These are phyloP conservation scores for Heptranchias perlo DNA, from an alignment of 2,113 vertebrate species.

Conservation along the genomic window DNA sequence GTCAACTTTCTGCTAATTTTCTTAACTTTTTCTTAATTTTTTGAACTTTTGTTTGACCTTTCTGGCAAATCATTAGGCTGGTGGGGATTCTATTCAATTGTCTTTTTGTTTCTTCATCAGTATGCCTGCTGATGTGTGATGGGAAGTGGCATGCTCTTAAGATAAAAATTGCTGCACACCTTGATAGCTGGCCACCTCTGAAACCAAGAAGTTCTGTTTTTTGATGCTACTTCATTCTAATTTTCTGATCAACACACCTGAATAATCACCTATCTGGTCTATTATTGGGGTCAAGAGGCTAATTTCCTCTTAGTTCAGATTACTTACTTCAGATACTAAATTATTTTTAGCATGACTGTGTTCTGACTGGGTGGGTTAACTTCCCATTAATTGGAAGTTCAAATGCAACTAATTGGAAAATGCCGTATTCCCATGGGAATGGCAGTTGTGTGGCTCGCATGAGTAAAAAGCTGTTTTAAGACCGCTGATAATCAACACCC, in stretches of 20 bases:
- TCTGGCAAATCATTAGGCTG: not conserved
- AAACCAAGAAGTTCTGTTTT: not conserved
- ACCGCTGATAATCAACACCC: not conserved
- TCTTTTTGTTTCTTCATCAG: not conserved
- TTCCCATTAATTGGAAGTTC: not conserved
- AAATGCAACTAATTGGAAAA: not conserved
- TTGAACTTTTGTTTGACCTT: not conserved
- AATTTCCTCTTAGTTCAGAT: not conserved
- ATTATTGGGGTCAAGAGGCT: not conserved
- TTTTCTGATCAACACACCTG: not conserved
- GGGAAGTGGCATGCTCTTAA: not conserved
- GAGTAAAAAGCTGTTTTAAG: too few relatives aligned
- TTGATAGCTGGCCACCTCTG: not conserved
- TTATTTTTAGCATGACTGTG: not conserved
- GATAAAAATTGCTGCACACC: not conserved
- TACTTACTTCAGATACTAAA: not conserved
- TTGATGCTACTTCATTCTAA: not conserved
- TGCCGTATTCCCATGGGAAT: not conserved
- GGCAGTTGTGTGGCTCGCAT: not conserved
- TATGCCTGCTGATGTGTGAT: not conserved
- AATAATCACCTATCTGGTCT: not conserved
- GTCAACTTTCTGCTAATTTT: not conserved
- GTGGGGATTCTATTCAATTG: not conserved
- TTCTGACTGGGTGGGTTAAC: not conserved
- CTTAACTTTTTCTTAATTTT: not conserved